Evolutionary conservation across 2,113 vertebrate species (phyloP).

Genomic region (Cyanoderma ruficeps): DNA sequence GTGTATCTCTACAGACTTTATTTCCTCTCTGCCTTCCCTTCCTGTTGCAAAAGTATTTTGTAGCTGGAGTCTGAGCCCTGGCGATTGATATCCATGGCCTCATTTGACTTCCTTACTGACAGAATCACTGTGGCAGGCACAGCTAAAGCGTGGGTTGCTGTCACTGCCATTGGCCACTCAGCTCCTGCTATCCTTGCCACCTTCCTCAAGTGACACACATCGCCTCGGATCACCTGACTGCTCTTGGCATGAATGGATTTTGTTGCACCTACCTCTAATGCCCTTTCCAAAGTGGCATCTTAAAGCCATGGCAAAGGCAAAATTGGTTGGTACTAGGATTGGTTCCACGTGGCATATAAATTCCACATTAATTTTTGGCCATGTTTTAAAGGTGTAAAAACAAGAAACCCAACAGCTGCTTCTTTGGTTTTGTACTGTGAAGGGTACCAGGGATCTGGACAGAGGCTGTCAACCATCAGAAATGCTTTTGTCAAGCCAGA

Average conservation of each 20-base stretch:
- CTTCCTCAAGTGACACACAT: accelerated
- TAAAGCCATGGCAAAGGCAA: background rate
- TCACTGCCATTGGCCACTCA: background rate
- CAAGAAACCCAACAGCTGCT: background rate
- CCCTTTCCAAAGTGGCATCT: background rate
- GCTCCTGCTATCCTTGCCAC: accelerated
- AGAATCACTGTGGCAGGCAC: background rate
- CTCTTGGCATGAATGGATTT: accelerated
- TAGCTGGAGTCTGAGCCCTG: background rate
- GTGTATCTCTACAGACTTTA: no score
- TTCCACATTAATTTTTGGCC: background rate
- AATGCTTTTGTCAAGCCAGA: background rate
- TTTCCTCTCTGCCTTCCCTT: background rate
- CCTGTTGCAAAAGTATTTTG: accelerated
- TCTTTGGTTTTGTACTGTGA: background rate
- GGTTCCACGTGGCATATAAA: accelerated
- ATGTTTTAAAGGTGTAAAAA: background rate
- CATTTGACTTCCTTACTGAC: background rate
- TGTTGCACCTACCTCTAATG: background rate
- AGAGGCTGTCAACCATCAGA: background rate
- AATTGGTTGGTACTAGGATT: background rate
- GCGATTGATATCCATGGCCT: accelerated
- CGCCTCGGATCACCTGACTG: accelerated
- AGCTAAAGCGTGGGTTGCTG: background rate
- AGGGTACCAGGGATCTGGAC: background rate